Base-by-base conservation (phyloP, 2,113 vertebrate species). In the Coregonus clupeaformis region DNA sequence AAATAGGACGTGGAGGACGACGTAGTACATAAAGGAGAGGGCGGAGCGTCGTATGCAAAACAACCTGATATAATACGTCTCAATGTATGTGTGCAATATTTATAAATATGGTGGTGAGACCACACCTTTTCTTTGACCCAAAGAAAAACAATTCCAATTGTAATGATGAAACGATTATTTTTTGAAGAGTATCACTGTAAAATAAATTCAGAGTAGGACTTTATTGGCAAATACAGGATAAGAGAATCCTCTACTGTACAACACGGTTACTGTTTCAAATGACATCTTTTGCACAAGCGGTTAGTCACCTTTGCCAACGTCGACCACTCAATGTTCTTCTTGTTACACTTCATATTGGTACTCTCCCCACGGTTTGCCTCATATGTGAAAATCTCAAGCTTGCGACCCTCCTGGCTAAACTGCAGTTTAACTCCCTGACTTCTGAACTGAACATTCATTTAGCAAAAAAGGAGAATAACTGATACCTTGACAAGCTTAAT, bases 21-120 rank as follows among this genome's bases (percentile, higher is more conserved):
- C 77, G 67, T 65, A 74, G 79, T 45, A 66, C 86, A 84, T 84
- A 82, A 85, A 86, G 88, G 72, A 81, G 52, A 42, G 71, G 74
- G 72, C 18, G 9, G 69, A 74, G 66, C 69, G 74, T 66, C 72
- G 75, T 86, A 85, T 90, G 85, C 82, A 82, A 62, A 25, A 71
- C 64, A 81, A 69, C 42, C 70, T 29, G 63, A 68, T n/a, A 71
- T 30, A 82, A 75, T 78, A 77, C 2, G 3, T 90, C 91, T 82
- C 78, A 75, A 84, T 52, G 16, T 52, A 52, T 18, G 49, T 49
- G 88, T 95, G 92, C 91, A 92, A 89, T 91, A 93, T 90, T 74
- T 93, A 89, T 92, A 91, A 42, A 42, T 42, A 92, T 76, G 86
- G 84, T 85, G 78, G 90, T 93, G 87, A 95, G 88, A 91, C 91